Evolutionary conservation across 2,113 vertebrate genomes (phyloP), one percentile per base, ranked within the genome.

Genomic region (Seriola rivoliana): DNA sequence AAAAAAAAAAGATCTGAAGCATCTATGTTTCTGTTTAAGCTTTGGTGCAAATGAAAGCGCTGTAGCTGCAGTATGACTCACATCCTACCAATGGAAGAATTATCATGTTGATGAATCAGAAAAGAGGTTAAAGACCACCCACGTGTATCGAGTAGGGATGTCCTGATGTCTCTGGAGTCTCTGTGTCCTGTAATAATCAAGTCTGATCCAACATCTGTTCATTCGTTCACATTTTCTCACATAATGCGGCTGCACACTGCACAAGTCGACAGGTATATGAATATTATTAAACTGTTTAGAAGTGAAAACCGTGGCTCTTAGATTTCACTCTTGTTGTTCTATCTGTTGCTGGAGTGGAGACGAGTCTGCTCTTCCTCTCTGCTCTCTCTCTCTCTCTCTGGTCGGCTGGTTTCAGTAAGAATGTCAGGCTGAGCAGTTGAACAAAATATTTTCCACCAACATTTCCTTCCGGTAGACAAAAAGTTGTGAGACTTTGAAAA

Each of bases 391-490:
- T 36, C 63, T 81, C 25, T 46, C 58, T 71, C 50, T 58, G 64
- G 19, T 75, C 63, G 46, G 65, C 57, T 64, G 9, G 25, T 14
- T 42, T 40, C 57, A 42, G 62, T 55, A 38, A 40, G 21, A 59
- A 75, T 57, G 46, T 78, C 40, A 68, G 44, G 8, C 36, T 10
- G 3, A 57, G 40, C 19, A 32, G 57, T 32, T 58, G 48, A 71
- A 40, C 55, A 40, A n/a, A 63, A 54, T 29, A 65, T 75, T 71
- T 85, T 79, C 57, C 23, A 78, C 7, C 42, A 65, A 40, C 46
- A 23, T 63, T 80, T 66, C 44, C 62, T 80, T 76, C 42, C 2
- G 12, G 50, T 46, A 12, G 58, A 71, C 63, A 73, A 73, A 65
- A 62, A 32, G 13, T 59, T 71, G 42, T 48, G 25, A 14, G 38